Evolutionary conservation across 2,113 vertebrate species (phyloP).

Genomic region (Phalacrocorax carbo): DNA sequence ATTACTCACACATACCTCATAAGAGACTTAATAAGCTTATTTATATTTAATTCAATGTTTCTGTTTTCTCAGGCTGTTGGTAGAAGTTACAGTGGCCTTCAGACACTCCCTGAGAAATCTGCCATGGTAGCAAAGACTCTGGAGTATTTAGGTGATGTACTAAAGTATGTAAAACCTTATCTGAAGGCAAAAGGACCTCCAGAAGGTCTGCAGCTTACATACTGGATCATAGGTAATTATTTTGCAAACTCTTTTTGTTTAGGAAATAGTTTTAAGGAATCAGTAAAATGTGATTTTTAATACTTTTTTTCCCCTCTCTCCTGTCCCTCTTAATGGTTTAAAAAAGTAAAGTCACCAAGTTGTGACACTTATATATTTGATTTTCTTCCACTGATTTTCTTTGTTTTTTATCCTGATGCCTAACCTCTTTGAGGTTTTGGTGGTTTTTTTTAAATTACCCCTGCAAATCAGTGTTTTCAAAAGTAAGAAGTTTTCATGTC

Average conservation of each 20-base stretch:
- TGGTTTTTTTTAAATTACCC: neutral
- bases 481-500: conserved; percentile 16
- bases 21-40: neutral
- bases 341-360: neutral
- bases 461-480: neutral
- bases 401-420: neutral
- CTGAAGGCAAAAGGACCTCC: conserved; percentile 83
- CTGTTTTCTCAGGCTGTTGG: conserved; percentile 84
- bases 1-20: neutral
- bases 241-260: neutral
- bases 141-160: conserved; percentile 90
- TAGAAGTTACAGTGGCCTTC: conserved; percentile 79
- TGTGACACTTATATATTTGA: neutral
- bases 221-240: conserved; percentile 85
- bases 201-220: conserved; percentile 87
- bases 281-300: neutral
- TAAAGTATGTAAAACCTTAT: conserved; percentile 93
- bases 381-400: neutral
- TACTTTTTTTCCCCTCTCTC: neutral
- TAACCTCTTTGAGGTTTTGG: neutral
- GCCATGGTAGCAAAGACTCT: conserved; percentile 85
- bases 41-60: neutral
- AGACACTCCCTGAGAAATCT: conserved; percentile 86
- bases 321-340: neutral
- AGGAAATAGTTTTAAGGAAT: neutral